Base-by-base conservation (phyloP, 2,888 invertebrate species). In the Drosophila helvetica region DNA sequence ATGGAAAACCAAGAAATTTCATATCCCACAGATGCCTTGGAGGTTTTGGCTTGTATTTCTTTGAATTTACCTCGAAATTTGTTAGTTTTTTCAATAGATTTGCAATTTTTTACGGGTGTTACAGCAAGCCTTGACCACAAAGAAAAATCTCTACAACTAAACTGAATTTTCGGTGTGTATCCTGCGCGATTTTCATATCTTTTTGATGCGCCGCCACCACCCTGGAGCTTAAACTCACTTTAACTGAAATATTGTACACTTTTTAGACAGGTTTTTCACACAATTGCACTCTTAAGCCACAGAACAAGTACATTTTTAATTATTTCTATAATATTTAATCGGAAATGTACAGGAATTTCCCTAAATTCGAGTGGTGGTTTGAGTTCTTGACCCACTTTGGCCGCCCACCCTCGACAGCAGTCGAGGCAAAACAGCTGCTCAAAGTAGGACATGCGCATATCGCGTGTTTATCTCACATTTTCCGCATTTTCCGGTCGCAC, bases 61-160 rank as follows among this genome's bases (percentile, higher is more conserved):
- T 0, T n/a, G 58, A 47, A 63, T 62, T 90, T 84, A 91, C 90
- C 91, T 90, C 91, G 88, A 91, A 90, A 90, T 83, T 90, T 78
- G 89, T 90, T 77, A 91, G 88, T 90, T 90, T 90, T 79, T 90
- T 91, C 78, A 91, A 90, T 88, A 90, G 80, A 90, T 90, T 90
- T 91, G 91, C 90, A 90, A 91, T 90, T 90, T 90, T 91, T 90
- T 89, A 91, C 83, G 67, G 80, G 79, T 89, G 87, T 81, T 55
- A 77, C 71, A 62, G 65, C 75, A 77, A 78, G 83, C 85, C 78
- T 83, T 81, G 83, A 78, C 81, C 80, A 80, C 80, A 78, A 80
- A 74, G 86, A 82, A 86, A 90, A 83, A 87, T 88, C 88, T 89
- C 86, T 86, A 89, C 71, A 89, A 79, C 89, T 85, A 79, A 86